phyloP scores from a whole-genome alignment of 2,888 invertebrate genomes.

The Dusona sp. region DNA sequence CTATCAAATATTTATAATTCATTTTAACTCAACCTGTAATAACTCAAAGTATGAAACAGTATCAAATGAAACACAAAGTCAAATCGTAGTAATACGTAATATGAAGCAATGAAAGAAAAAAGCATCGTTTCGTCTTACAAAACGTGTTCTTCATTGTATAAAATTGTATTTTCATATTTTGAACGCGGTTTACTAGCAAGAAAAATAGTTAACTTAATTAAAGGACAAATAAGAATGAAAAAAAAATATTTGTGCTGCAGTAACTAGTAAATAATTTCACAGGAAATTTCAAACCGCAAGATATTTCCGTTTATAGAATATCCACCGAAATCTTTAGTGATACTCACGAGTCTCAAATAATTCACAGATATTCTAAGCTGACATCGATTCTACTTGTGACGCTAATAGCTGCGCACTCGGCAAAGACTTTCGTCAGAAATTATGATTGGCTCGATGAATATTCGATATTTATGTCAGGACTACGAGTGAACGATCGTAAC shows the following conservation, averaged over 20 bases:
- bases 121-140: too few relatives aligned
- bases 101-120: too few relatives aligned
- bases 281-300: neutral
- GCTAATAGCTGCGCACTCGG: conserved; percentile 91
- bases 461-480: conserved; percentile 96
- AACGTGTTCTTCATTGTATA: too few relatives aligned
- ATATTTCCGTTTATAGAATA: neutral
- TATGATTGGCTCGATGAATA: conserved; percentile 98
- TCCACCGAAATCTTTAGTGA: neutral
- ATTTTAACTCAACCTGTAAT: too few relatives aligned
- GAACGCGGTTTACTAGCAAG: neutral
- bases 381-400: conserved; percentile 89
- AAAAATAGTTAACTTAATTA: neutral
- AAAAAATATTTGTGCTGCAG: neutral
- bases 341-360: neutral
- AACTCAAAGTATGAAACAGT: too few relatives aligned
- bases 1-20: too few relatives aligned
- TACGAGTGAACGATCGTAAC: conserved; percentile 94
- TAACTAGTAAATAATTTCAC: neutral
- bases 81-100: too few relatives aligned
- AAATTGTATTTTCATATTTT: neutral
- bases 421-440: conserved; percentile 95
- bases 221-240: neutral
- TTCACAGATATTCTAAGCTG: conserved; percentile 86
- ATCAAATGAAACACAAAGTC: too few relatives aligned